Evolutionary conservation across 2,888 invertebrate genomes (phyloP).

Genomic region (Eupithecia tripunctaria): DNA sequence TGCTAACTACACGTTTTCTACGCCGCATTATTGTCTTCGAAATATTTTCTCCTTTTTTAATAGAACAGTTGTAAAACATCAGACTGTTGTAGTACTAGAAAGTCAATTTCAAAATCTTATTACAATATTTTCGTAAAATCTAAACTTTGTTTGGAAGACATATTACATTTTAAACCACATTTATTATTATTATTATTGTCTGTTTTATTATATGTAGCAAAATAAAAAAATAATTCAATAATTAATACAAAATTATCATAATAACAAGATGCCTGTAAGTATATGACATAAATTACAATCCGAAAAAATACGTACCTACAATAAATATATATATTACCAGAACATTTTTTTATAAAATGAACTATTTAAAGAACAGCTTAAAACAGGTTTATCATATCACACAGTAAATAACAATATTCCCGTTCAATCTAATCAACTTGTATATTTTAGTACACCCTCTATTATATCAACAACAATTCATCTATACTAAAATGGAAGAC

Average conservation of each 20-base stretch:
- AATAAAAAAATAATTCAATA: not conserved
- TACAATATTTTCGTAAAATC: not conserved
- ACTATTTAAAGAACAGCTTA: constrained; percentile 39
- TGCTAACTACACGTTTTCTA: not conserved
- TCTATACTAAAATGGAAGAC: constrained; percentile 53
- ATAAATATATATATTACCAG: not conserved
- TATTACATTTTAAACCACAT: constrained; percentile 2
- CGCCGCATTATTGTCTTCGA: not conserved
- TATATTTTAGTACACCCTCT: constrained; percentile 47
- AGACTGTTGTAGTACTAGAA: not conserved
- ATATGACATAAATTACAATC: not conserved
- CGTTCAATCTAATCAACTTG: constrained; percentile 57
- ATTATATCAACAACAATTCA: constrained; percentile 41
- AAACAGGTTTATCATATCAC: constrained; percentile 52
- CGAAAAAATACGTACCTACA: not conserved
- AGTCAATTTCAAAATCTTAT: not conserved
- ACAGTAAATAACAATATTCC: constrained; percentile 46
- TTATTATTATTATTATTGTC: not conserved
- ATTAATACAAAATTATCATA: not conserved
- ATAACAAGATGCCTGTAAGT: not conserved
- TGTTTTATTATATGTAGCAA: not conserved
- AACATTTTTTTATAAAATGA: constrained; percentile 7
- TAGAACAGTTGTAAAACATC: not conserved
- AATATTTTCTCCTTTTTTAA: not conserved
- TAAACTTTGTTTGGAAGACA: constrained; percentile 25